Evolutionary conservation across 2,797 vertebrate species (phyloP), one percentile per base, ranked within the genome.

Genomic region (Hozukius guyotensis): DNA sequence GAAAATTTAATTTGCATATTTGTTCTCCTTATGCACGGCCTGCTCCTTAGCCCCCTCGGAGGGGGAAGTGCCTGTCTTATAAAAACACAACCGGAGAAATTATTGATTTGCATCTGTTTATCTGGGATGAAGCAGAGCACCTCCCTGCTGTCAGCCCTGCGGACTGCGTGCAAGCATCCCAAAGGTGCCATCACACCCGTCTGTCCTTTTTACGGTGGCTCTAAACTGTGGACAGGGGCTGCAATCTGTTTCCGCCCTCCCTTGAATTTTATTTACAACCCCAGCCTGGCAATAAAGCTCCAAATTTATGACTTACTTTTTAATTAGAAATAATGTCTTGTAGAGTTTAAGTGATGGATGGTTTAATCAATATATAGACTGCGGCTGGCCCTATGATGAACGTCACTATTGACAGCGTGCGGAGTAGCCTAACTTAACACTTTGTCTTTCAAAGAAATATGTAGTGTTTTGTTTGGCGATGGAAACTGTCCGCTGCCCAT

Each of bases 291-390:
- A 92, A 95, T 97, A 96, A 97, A 95, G 92, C 86, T 81, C 76
- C 84, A 73, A 96, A 97, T 97, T 97, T 97, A 97, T 96, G 92
- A 90, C 95, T 85, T 95, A 94, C 85, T 95, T 97, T 98, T 97
- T 96, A 97, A 97, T 98, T 97, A 97, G 96, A 96, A 97, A 96
- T 97, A 97, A 97, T 97, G 95, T 95, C 94, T 96, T 96, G 84
- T 95, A 95, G 93, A 95, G 91, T 88, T 95, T 86, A 93, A 94
- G 89, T 95, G 94, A 97, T 97, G 93, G 95, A 97, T 97, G 90
- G 92, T 95, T 94, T 95, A 95, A 95, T 95, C 94, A 91, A 93
- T 96, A 93, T 93, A 96, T 96, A 95, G 94, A 94, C 91, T 82
- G 81, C 34, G 42, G 84, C 84, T 74, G 87, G 84, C 73, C 80